Evolutionary conservation across 2,888 invertebrate species (phyloP), one percentile per base, ranked within the genome.

Genomic region (Silvanus unidentatus): DNA sequence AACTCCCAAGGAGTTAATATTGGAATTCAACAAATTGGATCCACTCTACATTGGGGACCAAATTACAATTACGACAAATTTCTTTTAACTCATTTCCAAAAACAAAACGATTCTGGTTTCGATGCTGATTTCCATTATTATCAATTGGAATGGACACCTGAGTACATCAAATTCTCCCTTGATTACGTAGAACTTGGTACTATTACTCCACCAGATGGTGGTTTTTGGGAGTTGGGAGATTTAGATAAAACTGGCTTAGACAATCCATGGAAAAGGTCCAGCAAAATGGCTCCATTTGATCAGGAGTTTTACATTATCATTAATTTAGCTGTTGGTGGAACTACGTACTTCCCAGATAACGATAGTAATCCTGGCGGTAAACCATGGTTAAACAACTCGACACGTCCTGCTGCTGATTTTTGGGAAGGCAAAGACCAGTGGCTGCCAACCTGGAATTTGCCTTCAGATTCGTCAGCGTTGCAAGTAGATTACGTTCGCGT

Each of bases 11-110:
- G 55, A 11, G 42, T 41, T 3, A 49, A 58, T 12, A 79, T 82
- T 55, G 83, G 83, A 6, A 72, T 73, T 2, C 75, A 81, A 55
- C 75, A 77, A 62, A 73, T 74, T 6, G 76, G 75, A 12, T 76
- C 78, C 4, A 84, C 84, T 0, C 69, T 86, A 12, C 84, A 85
- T 67, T 86, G 76, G 67, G 85, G 85, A 1, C 82, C 83, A 1
- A 76, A 75, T 58, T 75, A 73, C 16, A 70, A 59, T 1, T 58
- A 73, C 16, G 80, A 81, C 58, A 76, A 70, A 8, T 80, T 75
- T 70, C 69, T 70, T 5, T 66, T 66, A 30, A 76, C 82, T 1
- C 77, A 78, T 57, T 78, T 73, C 70, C 52, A 63, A 29, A 62
- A 55, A 40, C 62, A 64, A 38, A 57, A 59, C 34, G 37, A 47